phyloP scores from a whole-genome alignment of 2,888 invertebrate species.

The Gasteruption jaculator region DNA sequence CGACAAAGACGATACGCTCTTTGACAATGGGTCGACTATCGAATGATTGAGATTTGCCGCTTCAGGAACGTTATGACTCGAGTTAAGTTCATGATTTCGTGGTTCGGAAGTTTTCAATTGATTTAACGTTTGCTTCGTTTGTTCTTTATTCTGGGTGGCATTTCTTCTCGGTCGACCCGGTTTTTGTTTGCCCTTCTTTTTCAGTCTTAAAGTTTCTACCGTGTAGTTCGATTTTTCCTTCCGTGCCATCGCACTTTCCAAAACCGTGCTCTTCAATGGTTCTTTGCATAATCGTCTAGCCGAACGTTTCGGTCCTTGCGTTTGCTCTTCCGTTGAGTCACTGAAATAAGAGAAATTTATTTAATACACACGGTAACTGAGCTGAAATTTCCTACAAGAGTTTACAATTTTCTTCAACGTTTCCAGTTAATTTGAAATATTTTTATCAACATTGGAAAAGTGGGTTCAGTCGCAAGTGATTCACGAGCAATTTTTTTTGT shows the following conservation, averaged over 20 bases:
- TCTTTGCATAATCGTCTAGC: conserved; percentile 63
- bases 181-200: conserved; percentile 39
- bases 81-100: too few relatives aligned
- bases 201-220: conserved; percentile 39
- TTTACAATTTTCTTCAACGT: too few relatives aligned
- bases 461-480: too few relatives aligned
- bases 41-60: conserved; percentile 27
- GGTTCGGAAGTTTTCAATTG: conserved; percentile 23
- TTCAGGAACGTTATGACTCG: too few relatives aligned
- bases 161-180: conserved; percentile 44
- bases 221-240: conserved; percentile 67
- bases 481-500: too few relatives aligned
- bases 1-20: conserved; percentile 34
- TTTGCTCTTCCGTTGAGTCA: conserved; percentile 37
- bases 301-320: conserved; percentile 61
- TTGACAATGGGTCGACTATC: conserved; percentile 28
- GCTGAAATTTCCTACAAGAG: too few relatives aligned
- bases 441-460: too few relatives aligned
- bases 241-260: conserved; percentile 68
- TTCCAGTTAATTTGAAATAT: too few relatives aligned
- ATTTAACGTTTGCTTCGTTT: conserved; percentile 23
- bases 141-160: conserved; percentile 29
- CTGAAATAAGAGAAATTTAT: too few relatives aligned
- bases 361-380: too few relatives aligned
- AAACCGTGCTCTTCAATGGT: conserved; percentile 54